Evolutionary conservation across 92 coral and sea anemone genomes (phyloP), one percentile per base, ranked within the genome.

Genomic region (Actinernus sp.): DNA sequence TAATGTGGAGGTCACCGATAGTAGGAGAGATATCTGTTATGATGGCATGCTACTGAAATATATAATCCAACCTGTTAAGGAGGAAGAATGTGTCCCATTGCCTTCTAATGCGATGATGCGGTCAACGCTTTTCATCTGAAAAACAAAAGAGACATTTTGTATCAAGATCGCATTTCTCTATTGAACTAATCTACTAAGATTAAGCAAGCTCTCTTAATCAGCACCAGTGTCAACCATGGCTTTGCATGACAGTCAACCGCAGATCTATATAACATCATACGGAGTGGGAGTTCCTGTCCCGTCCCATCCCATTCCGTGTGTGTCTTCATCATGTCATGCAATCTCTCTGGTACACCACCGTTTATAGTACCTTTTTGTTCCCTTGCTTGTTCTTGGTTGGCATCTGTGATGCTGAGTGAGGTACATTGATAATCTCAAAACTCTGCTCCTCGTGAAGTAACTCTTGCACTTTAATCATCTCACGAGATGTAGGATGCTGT

Each of bases 351-450:
- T n/a, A n/a, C n/a, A n/a, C 52, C 19, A 7, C 52, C 41, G 41
- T 14, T 6, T n/a, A 38, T 19, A 18, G 13, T 49, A 89, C 96
- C 97, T 90, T 90, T 61, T 65, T 90, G 50, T 76, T 67, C 7
- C 76, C 87, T 18, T 40, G 59, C 53, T 64, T 86, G 24, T 33
- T 27, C 39, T 63, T 81, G 14, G 29, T 74, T 9, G 62, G 13
- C 7, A 51, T 49, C 38, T 18, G 20, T 4, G 32, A 19, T 2
- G 73, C 79, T 16, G 97, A 68, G 9, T 78, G 73, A 18, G 97
- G 97, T 16, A 52, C 65, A 34, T 86, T 79, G 26, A 90, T 86
- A 22, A 90, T 83, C 60, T 90, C 97, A 51, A 90, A 90, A 32
- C 74, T 86, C 41, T 71, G 83, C 9, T 90, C 97, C 17, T 83